phyloP scores from a whole-genome alignment of 2,113 vertebrate genomes.

The Nyctereutes procyonoides region DNA sequence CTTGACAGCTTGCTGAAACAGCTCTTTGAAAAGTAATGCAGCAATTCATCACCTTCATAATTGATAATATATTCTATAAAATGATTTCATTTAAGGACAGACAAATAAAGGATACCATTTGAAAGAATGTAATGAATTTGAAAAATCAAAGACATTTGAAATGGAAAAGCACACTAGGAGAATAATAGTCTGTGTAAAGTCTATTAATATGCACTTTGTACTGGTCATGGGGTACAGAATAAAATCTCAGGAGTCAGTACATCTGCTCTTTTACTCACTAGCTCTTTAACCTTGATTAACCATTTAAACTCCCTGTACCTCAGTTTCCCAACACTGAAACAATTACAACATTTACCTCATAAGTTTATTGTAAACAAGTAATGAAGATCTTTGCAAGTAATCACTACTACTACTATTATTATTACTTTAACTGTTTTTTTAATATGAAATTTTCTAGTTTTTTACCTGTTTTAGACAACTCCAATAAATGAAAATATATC shows the following conservation, averaged over 20 bases:
- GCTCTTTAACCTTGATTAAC: background rate
- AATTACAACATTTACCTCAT: background rate
- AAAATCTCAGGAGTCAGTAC: background rate
- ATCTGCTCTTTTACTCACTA: background rate
- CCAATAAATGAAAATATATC: background rate
- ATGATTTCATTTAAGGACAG: conserved; percentile 78
- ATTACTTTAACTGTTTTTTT: background rate
- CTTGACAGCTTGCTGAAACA: conserved; percentile 77
- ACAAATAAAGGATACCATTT: conserved; percentile 75
- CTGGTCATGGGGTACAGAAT: background rate
- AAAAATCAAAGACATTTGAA: conserved; percentile 50
- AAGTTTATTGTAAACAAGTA: background rate
- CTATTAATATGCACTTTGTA: background rate
- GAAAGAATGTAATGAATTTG: conserved; percentile 71
- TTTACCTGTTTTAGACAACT: background rate
- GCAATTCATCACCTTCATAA: conserved; percentile 81
- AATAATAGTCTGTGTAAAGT: background rate
- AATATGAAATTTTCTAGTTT: background rate
- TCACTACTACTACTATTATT: background rate
- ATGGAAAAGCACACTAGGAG: background rate
- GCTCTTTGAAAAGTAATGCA: conserved; percentile 77
- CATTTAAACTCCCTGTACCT: background rate
- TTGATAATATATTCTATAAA: conserved; percentile 76
- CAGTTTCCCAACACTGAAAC: background rate
- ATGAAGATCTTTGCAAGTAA: background rate